A percentile compares a stretch with the other conserved stretches of the same genome.
Evolutionary conservation across 2,797 vertebrate genomes (phyloP).

Genomic region (Lophotriccus pileatus): DNA sequence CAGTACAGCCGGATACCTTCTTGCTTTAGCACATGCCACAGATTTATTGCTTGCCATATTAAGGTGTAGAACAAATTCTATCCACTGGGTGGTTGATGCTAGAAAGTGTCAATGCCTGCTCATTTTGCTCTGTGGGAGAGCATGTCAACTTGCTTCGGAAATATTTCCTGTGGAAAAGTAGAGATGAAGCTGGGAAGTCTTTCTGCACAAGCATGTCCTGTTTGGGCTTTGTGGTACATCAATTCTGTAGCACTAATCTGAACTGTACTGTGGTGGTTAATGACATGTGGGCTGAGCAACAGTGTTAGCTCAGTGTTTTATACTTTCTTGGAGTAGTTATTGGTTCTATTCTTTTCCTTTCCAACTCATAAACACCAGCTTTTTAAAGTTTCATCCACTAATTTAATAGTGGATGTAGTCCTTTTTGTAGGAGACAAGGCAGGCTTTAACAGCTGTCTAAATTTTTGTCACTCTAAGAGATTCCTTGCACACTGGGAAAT

Average conservation of each 20-base stretch:
- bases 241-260: neutral
- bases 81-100: fast-evolving
- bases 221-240: neutral
- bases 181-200: neutral
- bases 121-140: neutral
- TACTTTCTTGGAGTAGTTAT: neutral
- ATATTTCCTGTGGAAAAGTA: neutral
- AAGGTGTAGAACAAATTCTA: neutral
- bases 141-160: neutral
- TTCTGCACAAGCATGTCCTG: neutral
- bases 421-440: neutral
- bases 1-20: neutral
- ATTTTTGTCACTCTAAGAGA: neutral
- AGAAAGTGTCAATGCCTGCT: neutral
- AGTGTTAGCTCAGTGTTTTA: neutral
- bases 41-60: neutral
- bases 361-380: neutral
- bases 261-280: fast-evolving
- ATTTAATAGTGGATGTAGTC: neutral
- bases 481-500: neutral
- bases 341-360: neutral
- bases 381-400: neutral
- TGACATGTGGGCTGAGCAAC: neutral
- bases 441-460: neutral
- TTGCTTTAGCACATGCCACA: neutral